Base-by-base conservation (phyloP, 2,113 vertebrate species). In the Rhinichthys klamathensis region DNA sequence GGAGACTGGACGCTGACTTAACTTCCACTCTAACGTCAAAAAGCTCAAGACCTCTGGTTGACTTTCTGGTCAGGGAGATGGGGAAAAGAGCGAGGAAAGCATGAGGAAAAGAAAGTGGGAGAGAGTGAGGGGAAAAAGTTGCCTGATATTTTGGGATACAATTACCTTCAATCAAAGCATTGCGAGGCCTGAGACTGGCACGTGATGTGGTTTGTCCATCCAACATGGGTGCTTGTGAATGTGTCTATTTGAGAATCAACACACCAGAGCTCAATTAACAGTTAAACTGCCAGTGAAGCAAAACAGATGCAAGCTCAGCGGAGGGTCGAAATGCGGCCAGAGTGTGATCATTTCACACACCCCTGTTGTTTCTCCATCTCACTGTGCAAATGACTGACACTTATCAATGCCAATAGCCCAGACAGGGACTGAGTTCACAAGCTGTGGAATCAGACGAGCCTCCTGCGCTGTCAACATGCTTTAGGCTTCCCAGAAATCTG, bases 271-370 rank as follows among this genome's bases (percentile, higher is more conserved):
- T 49, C 46, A 51, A 41, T 76, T 85, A 86, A 89, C 83, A 73
- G 73, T 76, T 30, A 54, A 85, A 80, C 79, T 2, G 61, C 27
- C n/a, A 27, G 12, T 60, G 16, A 69, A 85, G 73, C 84, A 77
- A 74, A 78, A 92, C 87, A 79, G 63, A 60, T 70, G 58, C 41
- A 69, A 83, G 85, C 80, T 83, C 69, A 82, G 80, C 67, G 85
- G 89, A 82, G 72, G 41, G 54, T 74, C 63, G 63, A 82, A 76
- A 73, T 27, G 32, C 67, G 30, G 49, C 81, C 32, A 38, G 32
- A 65, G 80, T 81, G 72, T 84, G 88, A 92, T 88, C 38, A 84
- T 88, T 91, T 70, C 65, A 85, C 89, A 90, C 41, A 65, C 54
- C 30, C 49, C 27, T 78, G 80, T 69, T 81, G 61, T 81, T 27